Conservation (phyloP, 2,113 vertebrate species). For the Falco punctatus region DNA sequence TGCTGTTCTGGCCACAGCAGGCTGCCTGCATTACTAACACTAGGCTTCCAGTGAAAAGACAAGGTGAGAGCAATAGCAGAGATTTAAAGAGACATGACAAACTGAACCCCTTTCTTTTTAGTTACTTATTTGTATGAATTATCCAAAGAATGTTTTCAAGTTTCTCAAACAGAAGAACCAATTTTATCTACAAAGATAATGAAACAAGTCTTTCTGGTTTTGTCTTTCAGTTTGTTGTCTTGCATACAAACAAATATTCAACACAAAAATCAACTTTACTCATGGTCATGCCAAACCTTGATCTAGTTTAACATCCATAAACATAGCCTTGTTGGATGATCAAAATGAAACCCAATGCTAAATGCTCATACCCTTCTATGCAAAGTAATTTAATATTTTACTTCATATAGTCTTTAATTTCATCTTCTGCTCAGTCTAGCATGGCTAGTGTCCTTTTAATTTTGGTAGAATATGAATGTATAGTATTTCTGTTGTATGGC, state of each 20-base stretch:
- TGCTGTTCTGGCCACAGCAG: conserved; percentile 41
- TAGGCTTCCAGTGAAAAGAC: neutral
- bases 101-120: neutral
- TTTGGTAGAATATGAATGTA: neutral
- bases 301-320: neutral
- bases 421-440: neutral
- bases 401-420: neutral
- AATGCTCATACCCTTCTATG: neutral
- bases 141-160: neutral
- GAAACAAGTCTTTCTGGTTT: neutral
- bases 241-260: neutral
- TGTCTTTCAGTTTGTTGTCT: neutral
- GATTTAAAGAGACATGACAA: conserved; percentile 21
- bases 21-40: neutral
- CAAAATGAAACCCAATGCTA: neutral
- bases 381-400: neutral
- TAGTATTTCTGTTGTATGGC: neutral
- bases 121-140: neutral
- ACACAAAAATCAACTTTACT: neutral
- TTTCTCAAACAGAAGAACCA: neutral
- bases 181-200: neutral
- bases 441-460: neutral
- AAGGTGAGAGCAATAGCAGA: neutral
- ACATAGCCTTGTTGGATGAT: neutral
- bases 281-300: neutral